Percentiles rank a stretch among this genome's conserved stretches.
phyloP scores from a whole-genome alignment of 92 coral and sea anemone species.

The Epizoanthus illoricatus region DNA sequence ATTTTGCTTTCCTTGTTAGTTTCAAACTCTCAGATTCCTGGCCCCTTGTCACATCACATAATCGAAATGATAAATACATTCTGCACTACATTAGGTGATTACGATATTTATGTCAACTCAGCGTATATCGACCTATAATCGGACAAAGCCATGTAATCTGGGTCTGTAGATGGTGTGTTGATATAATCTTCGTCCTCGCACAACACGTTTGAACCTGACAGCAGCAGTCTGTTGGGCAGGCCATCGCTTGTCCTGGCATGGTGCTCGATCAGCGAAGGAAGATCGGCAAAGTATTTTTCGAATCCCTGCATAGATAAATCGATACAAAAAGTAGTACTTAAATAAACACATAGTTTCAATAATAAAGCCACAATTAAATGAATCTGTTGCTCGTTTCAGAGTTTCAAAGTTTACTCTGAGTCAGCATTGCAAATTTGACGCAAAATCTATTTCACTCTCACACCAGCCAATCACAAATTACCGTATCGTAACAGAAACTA shows the following conservation, averaged over 20 bases:
- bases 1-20: too few species aligned
- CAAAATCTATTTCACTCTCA: background rate
- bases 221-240: constrained; percentile 79
- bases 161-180: constrained; percentile 57
- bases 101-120: constrained; percentile 47
- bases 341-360: too few species aligned
- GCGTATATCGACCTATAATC: constrained; percentile 82
- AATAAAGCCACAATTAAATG: too few species aligned
- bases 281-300: constrained; percentile 62
- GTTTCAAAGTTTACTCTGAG: background rate
- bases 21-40: too few species aligned
- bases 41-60: background rate
- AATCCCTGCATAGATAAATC: constrained; percentile 67
- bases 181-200: constrained; percentile 66
- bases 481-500: too few species aligned
- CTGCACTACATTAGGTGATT: background rate
- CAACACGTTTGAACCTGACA: constrained; percentile 83
- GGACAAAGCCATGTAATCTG: constrained; percentile 73
- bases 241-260: constrained; percentile 71
- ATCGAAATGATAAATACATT: background rate
- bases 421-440: background rate
- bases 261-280: constrained; percentile 80
- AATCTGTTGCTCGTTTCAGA: background rate
- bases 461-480: too few species aligned
- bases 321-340: too few species aligned